Percentiles rank a stretch among this genome's conserved stretches.
Evolutionary conservation across 1,140 invertebrate genomes (phyloP).

Genomic region (Mesaphorura yosii): DNA sequence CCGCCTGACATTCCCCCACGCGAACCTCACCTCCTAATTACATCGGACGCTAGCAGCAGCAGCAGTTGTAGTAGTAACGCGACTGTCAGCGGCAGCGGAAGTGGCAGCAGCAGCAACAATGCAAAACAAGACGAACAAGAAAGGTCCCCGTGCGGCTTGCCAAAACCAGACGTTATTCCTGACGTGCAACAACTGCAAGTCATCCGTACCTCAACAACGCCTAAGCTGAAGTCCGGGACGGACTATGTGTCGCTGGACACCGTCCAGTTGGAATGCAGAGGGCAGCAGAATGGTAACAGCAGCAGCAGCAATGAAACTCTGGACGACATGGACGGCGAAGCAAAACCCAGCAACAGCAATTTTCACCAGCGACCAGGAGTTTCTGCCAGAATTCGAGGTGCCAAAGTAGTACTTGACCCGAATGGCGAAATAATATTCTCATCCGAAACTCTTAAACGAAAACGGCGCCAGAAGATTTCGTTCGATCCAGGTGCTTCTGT

Average conservation of each 20-base stretch:
- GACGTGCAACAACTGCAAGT: conserved; percentile 26
- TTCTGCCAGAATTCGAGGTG: conserved; percentile 40
- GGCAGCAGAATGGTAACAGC: conserved; percentile 21
- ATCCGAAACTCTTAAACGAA: conserved; percentile 68
- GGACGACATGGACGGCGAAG: no score
- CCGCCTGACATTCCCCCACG: neutral
- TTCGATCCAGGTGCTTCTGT: conserved; percentile 70
- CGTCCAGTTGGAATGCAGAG: conserved; percentile 28
- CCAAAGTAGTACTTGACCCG: conserved; percentile 70
- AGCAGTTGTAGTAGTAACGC: conserved; percentile 17
- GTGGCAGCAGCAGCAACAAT: conserved; percentile 17
- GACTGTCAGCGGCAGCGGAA: conserved; percentile 9
- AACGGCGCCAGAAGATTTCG: conserved; percentile 47
- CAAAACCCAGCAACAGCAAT: conserved; percentile 13
- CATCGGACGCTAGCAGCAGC: neutral
- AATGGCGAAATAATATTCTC: conserved; percentile 81
- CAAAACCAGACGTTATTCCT: conserved; percentile 30
- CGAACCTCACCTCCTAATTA: no score
- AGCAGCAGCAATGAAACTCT: conserved; percentile 16
- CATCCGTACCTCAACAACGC: conserved; percentile 20
- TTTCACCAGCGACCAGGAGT: neutral
- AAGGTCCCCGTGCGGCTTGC: conserved; percentile 10
- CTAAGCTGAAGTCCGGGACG: conserved; percentile 17
- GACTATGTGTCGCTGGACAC: conserved; percentile 30
- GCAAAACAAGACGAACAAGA: conserved; percentile 22